These are phyloP conservation scores for Mus pahari DNA, from an alignment of 2,113 vertebrate species.

Conservation along the genomic window DNA sequence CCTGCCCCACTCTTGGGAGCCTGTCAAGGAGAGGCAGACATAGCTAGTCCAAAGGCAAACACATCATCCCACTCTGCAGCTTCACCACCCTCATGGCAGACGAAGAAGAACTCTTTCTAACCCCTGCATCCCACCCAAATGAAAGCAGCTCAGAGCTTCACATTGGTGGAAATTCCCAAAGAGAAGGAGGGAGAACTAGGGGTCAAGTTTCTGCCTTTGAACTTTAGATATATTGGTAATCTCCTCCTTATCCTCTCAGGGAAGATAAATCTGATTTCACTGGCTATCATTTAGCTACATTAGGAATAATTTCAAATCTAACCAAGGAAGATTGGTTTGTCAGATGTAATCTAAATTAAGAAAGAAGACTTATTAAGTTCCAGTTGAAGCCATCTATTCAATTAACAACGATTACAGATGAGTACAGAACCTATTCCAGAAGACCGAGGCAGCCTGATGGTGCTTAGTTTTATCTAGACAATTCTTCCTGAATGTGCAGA, in stretches of 20 bases:
- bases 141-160: neutral
- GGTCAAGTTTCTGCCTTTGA: slow-evolving; percentile 35
- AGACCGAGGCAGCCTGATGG: neutral
- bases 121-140: neutral
- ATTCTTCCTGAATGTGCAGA: slow-evolving; percentile 52
- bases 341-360: slow-evolving; percentile 80
- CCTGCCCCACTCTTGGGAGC: neutral
- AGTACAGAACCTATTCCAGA: slow-evolving; percentile 67
- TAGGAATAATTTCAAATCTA: slow-evolving; percentile 84
- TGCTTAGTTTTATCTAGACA: slow-evolving; percentile 79
- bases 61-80: neutral
- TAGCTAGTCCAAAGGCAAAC: neutral
- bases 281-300: slow-evolving; percentile 78
- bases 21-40: neutral
- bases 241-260: slow-evolving; percentile 54
- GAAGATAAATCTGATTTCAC: slow-evolving; percentile 80
- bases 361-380: slow-evolving; percentile 80
- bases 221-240: slow-evolving; percentile 61
- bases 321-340: slow-evolving; percentile 83
- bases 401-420: slow-evolving; percentile 67
- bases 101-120: neutral
- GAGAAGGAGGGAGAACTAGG: neutral
- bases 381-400: slow-evolving; percentile 72
- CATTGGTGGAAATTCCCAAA: slow-evolving; percentile 15
- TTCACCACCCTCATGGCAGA: neutral